These are phyloP conservation scores for Suillia variegata DNA, from an alignment of 2,888 invertebrate genomes.

Conservation along the genomic window DNA sequence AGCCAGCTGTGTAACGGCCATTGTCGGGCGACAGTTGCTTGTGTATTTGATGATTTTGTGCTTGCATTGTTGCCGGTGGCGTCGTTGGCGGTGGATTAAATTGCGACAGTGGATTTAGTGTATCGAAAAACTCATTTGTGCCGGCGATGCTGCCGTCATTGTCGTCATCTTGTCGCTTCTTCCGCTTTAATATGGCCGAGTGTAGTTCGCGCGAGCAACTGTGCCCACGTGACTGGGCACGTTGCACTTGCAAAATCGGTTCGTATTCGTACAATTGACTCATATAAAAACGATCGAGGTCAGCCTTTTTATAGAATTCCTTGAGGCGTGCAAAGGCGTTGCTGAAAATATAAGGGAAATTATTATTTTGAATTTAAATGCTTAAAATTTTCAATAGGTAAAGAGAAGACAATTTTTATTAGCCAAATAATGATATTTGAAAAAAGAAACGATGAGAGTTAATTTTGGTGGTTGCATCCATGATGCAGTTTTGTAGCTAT, in stretches of 20 bases:
- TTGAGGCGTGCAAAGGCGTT: conserved; percentile 48
- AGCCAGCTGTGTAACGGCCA: conserved; percentile 6
- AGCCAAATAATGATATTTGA: too few relatives aligned
- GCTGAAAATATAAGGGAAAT: conserved; percentile 29
- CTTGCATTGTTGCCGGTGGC: background rate
- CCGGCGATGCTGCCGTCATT: conserved; percentile 12
- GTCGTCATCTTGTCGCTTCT: conserved; percentile 36
- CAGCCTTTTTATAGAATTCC: conserved; percentile 44
- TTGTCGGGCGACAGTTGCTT: background rate
- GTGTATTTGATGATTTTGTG: conserved; percentile 1
- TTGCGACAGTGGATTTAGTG: conserved; percentile 34
- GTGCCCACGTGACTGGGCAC: conserved; percentile 45
- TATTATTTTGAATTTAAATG: too few relatives aligned
- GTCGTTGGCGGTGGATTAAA: conserved; percentile 24
- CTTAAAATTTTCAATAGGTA: too few relatives aligned
- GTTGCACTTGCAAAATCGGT: conserved; percentile 53
- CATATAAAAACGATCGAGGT: conserved; percentile 48
- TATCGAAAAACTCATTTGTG: conserved; percentile 28
- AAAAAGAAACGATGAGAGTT: background rate
- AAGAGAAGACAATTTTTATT: too few relatives aligned
- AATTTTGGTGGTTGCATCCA: background rate
- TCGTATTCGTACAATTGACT: conserved; percentile 53
- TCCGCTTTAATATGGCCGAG: conserved; percentile 45
- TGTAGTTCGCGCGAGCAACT: conserved; percentile 49
- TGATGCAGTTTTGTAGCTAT: too few relatives aligned